Evolutionary conservation across 2,113 vertebrate species (phyloP).

Genomic region (Microtus richardsoni): DNA sequence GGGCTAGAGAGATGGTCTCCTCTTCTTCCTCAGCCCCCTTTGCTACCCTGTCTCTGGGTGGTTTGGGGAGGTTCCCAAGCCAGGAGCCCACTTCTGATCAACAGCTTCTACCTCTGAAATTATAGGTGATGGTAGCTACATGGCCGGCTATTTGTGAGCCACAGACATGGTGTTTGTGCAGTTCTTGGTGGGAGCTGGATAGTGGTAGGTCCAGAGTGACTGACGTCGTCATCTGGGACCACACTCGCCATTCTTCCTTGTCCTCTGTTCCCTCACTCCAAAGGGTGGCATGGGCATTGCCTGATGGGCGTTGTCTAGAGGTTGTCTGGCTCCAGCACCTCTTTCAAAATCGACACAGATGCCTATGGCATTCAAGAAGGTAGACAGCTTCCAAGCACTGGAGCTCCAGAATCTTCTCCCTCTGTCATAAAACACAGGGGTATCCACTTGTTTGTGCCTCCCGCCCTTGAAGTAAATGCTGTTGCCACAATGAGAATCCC

Average conservation of each 20-base stretch:
- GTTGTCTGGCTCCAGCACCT: not conserved
- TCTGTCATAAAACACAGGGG: not conserved
- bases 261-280: not conserved
- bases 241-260: not conserved
- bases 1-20: not conserved
- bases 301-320: not conserved
- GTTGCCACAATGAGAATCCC: not conserved
- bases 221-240: not conserved
- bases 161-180: not conserved
- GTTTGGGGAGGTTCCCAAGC: not conserved
- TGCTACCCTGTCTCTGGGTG: not conserved
- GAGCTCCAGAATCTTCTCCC: not conserved
- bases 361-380: not conserved
- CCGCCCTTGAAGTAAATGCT: not conserved
- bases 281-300: not conserved
- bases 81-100: not conserved
- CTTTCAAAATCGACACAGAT: not conserved
- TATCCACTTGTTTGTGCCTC: not conserved
- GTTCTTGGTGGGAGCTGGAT: not conserved
- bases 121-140: not conserved
- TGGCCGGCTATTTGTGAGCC: not conserved
- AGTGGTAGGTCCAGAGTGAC: not conserved
- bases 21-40: not conserved
- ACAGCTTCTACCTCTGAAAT: not conserved
- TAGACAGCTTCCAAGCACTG: rapidly evolving